Percentiles rank a stretch among this genome's conserved stretches.
These are phyloP conservation scores for Temnothorax rugatulus DNA, from an alignment of 2,888 invertebrate species.

Conservation along the genomic window DNA sequence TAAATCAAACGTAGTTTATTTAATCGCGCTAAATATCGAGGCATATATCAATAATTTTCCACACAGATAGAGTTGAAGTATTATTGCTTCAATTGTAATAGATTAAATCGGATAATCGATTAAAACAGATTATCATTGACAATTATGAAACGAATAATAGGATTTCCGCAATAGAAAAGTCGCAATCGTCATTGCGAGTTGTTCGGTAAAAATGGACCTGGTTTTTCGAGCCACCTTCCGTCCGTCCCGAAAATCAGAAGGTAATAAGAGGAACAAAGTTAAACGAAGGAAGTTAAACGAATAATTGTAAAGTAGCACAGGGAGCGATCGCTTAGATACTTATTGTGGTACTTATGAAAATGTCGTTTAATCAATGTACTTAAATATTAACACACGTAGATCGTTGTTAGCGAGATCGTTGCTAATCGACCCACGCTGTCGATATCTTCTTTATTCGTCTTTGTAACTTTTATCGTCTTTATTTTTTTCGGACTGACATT, in stretches of 20 bases:
- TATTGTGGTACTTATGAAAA: constrained; percentile 66
- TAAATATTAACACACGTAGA: constrained; percentile 70
- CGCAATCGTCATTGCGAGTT: constrained; percentile 58
- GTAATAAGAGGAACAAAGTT: constrained; percentile 49
- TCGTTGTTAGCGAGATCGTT: constrained; percentile 52
- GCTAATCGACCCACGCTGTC: too few species aligned
- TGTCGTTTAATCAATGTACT: constrained; percentile 80
- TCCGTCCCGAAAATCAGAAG: constrained; percentile 78
- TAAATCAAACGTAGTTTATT: constrained; percentile 4
- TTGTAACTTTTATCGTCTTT: too few species aligned
- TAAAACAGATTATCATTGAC: background rate
- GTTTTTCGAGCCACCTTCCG: constrained; percentile 71
- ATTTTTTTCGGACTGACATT: too few species aligned
- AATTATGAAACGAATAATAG: background rate
- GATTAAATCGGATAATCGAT: constrained; percentile 15
- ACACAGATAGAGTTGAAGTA: background rate
- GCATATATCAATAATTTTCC: constrained; percentile 5
- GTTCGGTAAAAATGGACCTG: constrained; percentile 63
- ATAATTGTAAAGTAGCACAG: constrained; percentile 60
- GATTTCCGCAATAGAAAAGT: background rate
- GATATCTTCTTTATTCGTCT: too few species aligned
- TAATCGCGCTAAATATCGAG: constrained; percentile 3
- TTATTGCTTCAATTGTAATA: constrained; percentile 35
- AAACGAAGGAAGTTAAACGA: constrained; percentile 34
- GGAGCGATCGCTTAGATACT: constrained; percentile 60